These are phyloP conservation scores for Pyrrhosoma nymphula DNA, from an alignment of 2,888 invertebrate species.

Conservation along the genomic window DNA sequence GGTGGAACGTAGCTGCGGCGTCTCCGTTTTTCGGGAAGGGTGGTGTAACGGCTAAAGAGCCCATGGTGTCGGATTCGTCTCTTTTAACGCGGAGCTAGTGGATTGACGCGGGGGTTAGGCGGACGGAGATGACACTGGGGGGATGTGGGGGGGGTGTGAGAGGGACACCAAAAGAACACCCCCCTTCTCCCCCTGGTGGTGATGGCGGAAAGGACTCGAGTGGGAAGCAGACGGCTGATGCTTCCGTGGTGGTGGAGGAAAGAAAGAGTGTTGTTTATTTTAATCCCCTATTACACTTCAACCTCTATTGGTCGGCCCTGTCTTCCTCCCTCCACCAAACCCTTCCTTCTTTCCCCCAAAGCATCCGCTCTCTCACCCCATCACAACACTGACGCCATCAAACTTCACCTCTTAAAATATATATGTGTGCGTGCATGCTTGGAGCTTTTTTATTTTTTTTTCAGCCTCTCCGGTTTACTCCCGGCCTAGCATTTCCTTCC, in stretches of 20 bases:
- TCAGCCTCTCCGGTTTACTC: background rate
- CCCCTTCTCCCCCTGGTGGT: background rate
- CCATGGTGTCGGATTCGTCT: slow-evolving; percentile 19
- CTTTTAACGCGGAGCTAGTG: background rate
- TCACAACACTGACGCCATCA: background rate
- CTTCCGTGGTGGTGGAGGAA: background rate
- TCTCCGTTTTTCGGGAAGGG: background rate
- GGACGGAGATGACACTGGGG: background rate
- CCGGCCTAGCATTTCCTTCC: background rate
- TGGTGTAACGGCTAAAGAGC: background rate
- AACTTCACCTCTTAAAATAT: background rate
- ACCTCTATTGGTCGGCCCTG: background rate
- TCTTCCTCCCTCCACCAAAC: background rate
- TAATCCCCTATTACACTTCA: background rate
- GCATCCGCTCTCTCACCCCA: background rate
- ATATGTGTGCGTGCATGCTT: background rate
- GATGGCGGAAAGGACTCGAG: background rate
- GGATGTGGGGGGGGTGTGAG: background rate
- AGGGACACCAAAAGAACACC: background rate
- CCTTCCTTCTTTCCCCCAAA: background rate
- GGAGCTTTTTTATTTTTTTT: background rate
- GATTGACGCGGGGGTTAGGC: background rate
- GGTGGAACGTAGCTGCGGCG: background rate
- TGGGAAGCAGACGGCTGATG: background rate
- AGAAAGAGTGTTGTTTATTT: slow-evolving; percentile 7